phyloP scores from a whole-genome alignment of 2,113 vertebrate species.

The Mobula hypostoma region DNA sequence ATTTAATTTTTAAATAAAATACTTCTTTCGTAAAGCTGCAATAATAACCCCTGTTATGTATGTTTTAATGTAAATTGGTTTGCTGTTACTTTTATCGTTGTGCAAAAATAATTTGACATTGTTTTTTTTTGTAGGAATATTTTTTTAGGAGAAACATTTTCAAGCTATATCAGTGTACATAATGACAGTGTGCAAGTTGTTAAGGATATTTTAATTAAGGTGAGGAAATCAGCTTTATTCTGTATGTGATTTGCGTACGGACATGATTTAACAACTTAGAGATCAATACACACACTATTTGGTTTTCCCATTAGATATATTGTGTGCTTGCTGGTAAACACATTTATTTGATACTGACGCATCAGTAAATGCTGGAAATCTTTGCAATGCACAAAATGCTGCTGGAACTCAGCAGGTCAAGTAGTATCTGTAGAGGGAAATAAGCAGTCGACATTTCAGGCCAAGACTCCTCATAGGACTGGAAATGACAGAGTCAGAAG shows the following conservation, averaged over 20 bases:
- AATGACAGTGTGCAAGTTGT: constrained; percentile 93
- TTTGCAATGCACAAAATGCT: no score
- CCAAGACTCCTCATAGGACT: no score
- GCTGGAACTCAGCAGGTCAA: no score
- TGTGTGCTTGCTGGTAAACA: not conserved
- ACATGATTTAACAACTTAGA: not conserved
- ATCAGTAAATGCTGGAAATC: not conserved
- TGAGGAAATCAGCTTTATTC: constrained; percentile 47
- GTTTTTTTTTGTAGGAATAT: constrained; percentile 72
- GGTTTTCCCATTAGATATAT: not conserved
- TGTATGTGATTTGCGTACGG: not conserved
- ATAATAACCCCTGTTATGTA: no score
- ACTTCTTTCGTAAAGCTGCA: not conserved
- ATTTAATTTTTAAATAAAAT: not conserved
- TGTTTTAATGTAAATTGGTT: no score
- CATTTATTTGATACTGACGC: not conserved
- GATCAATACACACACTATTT: not conserved
- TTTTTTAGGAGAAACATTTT: constrained; percentile 95
- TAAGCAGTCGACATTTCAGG: no score
- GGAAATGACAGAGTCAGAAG: no score
- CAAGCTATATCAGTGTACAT: constrained; percentile 97
- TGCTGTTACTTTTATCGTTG: no score
- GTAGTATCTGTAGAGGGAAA: no score
- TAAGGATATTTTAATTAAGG: constrained; percentile 95
- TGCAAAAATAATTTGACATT: not conserved